These are phyloP conservation scores for Trichomycterus rosablanca DNA, from an alignment of 2,113 vertebrate species.

Conservation along the genomic window DNA sequence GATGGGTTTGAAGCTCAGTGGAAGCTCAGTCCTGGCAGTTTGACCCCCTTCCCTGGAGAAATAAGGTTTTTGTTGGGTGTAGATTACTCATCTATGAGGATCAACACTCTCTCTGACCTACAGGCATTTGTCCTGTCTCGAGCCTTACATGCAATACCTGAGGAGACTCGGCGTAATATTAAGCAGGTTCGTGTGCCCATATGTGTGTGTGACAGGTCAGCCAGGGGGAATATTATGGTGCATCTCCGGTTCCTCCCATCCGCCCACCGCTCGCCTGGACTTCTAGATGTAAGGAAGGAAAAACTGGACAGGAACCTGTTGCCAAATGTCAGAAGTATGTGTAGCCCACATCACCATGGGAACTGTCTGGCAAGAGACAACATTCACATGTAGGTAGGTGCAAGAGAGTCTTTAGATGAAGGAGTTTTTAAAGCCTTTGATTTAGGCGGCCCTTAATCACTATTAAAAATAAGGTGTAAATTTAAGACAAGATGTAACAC, in stretches of 20 bases:
- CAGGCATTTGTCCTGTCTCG: conserved; percentile 9
- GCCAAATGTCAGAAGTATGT: conserved; percentile 37
- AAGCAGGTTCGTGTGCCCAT: conserved; percentile 13
- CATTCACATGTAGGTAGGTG: conserved; percentile 1
- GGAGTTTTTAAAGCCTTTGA: too few relatives aligned
- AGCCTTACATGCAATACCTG: not conserved
- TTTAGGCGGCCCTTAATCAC: too few relatives aligned
- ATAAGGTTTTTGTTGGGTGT: conserved; percentile 27
- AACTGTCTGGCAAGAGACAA: conserved; percentile 29
- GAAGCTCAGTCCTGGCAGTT: not conserved
- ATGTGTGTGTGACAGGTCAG: conserved; percentile 33
- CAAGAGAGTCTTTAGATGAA: not conserved
- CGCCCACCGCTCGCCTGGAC: conserved; percentile 4
- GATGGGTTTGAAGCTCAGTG: conserved; percentile 3
- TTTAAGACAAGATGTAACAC: too few relatives aligned
- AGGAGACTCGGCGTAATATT: conserved; percentile 11
- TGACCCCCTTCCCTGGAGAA: conserved; percentile 12
- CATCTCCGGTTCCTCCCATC: not conserved
- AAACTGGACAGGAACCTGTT: conserved; percentile 23
- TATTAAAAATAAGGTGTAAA: too few relatives aligned
- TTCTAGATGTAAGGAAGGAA: not conserved
- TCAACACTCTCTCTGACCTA: conserved; percentile 24
- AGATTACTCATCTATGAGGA: conserved; percentile 19
- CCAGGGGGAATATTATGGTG: conserved; percentile 15
- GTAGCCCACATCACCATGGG: conserved; percentile 31